A percentile compares a stretch with the other conserved stretches of the same genome.
Evolutionary conservation across 2,888 invertebrate species (phyloP).

Genomic region (Cantharis rufa): DNA sequence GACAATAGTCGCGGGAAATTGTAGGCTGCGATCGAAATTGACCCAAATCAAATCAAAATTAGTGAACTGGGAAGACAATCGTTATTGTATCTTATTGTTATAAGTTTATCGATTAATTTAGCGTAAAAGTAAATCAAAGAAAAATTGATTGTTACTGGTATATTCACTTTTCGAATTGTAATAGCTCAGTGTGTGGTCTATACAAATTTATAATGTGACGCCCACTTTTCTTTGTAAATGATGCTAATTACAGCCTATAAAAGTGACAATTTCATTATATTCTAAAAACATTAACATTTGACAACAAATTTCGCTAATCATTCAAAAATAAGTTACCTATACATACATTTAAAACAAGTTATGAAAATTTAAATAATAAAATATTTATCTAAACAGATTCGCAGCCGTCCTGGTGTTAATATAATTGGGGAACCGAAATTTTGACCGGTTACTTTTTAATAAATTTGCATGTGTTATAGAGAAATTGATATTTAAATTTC

Average conservation of each 20-base stretch:
- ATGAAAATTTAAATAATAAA: neutral
- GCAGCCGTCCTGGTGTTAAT: neutral
- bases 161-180: neutral
- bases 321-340: neutral
- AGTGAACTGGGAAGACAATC: neutral
- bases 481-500: neutral
- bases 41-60: neutral
- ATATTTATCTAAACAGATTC: neutral
- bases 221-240: neutral
- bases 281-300: neutral
- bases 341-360: neutral
- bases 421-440: neutral
- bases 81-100: neutral
- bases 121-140: neutral
- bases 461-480: neutral
- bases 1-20: conserved; percentile 17
- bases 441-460: neutral
- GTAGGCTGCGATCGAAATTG: conserved; percentile 7
- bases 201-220: neutral
- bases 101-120: neutral
- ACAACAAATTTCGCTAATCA: neutral
- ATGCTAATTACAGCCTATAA: conserved; percentile 6
- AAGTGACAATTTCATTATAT: conserved; percentile 5
- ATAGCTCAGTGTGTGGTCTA: conserved; percentile 3
- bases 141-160: neutral